phyloP scores from a whole-genome alignment of 1,140 invertebrate genomes.

The Zaprionus inermis region DNA sequence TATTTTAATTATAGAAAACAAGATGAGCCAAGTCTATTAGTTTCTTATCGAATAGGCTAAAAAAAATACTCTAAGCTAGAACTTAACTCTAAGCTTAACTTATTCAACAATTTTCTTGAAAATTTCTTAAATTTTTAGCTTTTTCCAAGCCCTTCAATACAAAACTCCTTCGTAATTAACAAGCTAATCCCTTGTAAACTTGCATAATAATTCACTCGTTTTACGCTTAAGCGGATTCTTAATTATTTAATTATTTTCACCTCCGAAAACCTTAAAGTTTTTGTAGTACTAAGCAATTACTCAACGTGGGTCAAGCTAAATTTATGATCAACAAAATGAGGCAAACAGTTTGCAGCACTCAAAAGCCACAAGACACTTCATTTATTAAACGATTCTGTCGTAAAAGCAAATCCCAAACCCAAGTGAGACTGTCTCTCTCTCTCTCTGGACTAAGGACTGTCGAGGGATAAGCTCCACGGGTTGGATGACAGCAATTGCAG shows the following conservation, averaged over 20 bases:
- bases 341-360: constrained; percentile 35
- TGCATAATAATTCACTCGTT: background rate
- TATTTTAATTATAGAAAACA: too few relatives aligned
- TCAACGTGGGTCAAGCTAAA: constrained; percentile 13
- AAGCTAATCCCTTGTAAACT: background rate
- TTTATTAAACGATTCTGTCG: constrained; percentile 50
- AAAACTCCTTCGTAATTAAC: background rate
- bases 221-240: background rate
- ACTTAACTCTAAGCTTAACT: too few relatives aligned
- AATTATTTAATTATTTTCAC: constrained; percentile 4
- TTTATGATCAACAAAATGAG: constrained; percentile 39
- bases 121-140: background rate
- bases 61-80: too few relatives aligned
- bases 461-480: constrained; percentile 39
- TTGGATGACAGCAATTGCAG: constrained; percentile 45
- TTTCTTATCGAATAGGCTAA: too few relatives aligned
- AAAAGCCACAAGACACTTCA: constrained; percentile 55
- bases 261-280: background rate
- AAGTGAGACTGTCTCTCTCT: too few relatives aligned
- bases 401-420: constrained; percentile 19
- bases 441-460: constrained; percentile 4
- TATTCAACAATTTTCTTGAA: background rate
- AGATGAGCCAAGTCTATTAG: too few relatives aligned
- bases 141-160: background rate
- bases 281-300: constrained; percentile 10